Base-by-base conservation (phyloP, 1,140 invertebrate species). In the Sitobion miscanthi region DNA sequence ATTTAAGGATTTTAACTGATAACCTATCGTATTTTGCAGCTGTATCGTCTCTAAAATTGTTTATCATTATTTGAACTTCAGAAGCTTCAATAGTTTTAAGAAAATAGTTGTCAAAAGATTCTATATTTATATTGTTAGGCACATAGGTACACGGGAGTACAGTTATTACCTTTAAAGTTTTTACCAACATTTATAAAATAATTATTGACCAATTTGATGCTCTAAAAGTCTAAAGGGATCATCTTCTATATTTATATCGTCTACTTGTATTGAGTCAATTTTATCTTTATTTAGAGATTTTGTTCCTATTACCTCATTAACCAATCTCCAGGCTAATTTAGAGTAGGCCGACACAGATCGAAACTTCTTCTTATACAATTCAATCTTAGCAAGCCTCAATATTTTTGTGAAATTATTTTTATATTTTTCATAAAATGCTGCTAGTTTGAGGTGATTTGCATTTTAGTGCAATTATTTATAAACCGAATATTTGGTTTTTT, bases 1-100 rank as follows among this genome's bases (percentile, higher is more conserved):
- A 35, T 82, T 94, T 93, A 91, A 94, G 82, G n/a, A 86, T 91
- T 86, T 94, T 90, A 25, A n/a, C 85, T 54, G 57, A 87, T 57
- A 93, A 77, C 8, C 52, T 90, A 90, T 94, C 94, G 42, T 83
- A 14, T 30, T 92, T 93, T 25, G 94, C 94, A 6, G 94, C 54
- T 30, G 42, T 88, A 17, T 85, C 45, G 49, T 90, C 62, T 93
- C 90, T 93, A 88, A 90, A 87, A 11, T 47, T 93, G 20, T 88
- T 90, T 62, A 93, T 57, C 38, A 1, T 49, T 49, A 49, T 49
- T 49, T 49, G 47, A 49, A 49, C 47, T 49, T 49, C 14, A 1
- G 47, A 49, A 88, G 20, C 21, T 77, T 25, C 42, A 20, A 42
- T 83, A 62, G 30, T 77, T 17, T 90, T 30, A 52, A n/a, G n/a